Percentiles rank a stretch among this genome's conserved stretches.
Conservation (phyloP, 2,888 invertebrate species). For the Willowsia nigromaculata region DNA sequence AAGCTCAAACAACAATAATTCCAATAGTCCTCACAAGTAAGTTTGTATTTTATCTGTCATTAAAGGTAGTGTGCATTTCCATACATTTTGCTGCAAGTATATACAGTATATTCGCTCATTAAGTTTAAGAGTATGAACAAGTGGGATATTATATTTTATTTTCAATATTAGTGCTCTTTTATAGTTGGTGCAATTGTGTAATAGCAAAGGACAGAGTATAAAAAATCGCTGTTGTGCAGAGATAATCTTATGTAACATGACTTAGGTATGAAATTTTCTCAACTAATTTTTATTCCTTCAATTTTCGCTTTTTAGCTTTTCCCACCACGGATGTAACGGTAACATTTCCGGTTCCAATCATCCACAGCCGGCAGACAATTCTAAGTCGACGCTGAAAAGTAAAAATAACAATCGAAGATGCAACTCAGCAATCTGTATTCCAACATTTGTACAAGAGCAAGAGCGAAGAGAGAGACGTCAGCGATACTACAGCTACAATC, state of each 20-base stretch:
- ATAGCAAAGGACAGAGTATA: no score
- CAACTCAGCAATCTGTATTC: conserved; percentile 91
- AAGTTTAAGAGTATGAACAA: no score
- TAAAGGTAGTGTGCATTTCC: background rate
- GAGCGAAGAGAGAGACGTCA: conserved; percentile 67
- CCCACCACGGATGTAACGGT: conserved; percentile 48
- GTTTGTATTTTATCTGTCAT: conserved; percentile 18
- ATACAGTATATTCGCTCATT: no score
- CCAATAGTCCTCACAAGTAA: conserved; percentile 55
- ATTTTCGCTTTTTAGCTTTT: background rate
- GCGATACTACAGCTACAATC: conserved; percentile 64
- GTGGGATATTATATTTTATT: no score
- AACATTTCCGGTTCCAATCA: conserved; percentile 38
- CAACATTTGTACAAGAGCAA: conserved; percentile 86
- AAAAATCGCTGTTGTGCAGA: no score
- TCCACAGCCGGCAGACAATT: conserved; percentile 21
- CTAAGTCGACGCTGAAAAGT: conserved; percentile 14
- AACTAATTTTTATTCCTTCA: no score
- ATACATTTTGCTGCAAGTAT: no score
- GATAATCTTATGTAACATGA: no score
- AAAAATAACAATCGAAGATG: conserved; percentile 82
- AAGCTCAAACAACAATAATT: conserved; percentile 60
- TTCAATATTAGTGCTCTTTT: no score
- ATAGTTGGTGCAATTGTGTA: no score
- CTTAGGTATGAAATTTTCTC: no score